Evolutionary conservation across 2,888 invertebrate genomes (phyloP).

Genomic region (Platycheirus rosarum): DNA sequence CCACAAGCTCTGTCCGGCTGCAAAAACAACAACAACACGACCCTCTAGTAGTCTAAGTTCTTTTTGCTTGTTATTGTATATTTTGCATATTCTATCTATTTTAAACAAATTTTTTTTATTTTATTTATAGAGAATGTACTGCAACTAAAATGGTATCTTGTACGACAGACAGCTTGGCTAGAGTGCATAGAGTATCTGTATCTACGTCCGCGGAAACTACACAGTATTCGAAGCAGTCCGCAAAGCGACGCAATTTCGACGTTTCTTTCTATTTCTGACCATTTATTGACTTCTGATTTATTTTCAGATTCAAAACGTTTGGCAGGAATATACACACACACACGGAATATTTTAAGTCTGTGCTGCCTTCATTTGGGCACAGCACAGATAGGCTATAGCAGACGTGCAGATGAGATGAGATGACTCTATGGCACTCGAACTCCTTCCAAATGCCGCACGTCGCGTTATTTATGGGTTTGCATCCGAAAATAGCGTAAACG

Average conservation of each 20-base stretch:
- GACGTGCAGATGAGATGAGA: constrained; percentile 34
- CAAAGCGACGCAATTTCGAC: constrained; percentile 8
- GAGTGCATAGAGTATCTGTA: constrained; percentile 36
- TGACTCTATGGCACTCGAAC: constrained; percentile 15
- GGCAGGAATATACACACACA: constrained; percentile 46
- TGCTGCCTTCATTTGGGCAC: constrained; percentile 69
- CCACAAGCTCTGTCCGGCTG: constrained; percentile 14
- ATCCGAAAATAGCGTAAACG: constrained; percentile 61
- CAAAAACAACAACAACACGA: constrained; percentile 27
- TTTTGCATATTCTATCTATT: constrained; percentile 69
- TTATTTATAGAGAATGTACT: constrained; percentile 61
- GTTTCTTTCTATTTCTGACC: constrained; percentile 55
- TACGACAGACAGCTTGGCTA: constrained; percentile 74
- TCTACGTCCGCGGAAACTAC: constrained; percentile 34
- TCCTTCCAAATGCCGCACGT: constrained; percentile 21
- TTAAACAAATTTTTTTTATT: constrained; percentile 20
- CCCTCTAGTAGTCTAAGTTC: constrained; percentile 57
- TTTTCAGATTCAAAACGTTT: constrained; percentile 68
- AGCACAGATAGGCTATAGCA: constrained; percentile 8
- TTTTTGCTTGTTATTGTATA: constrained; percentile 45
- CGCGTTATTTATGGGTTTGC: constrained; percentile 57
- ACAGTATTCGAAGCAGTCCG: constrained; percentile 18
- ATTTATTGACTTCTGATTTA: constrained; percentile 72
- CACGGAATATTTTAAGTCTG: constrained; percentile 31
- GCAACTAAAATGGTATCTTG: constrained; percentile 62